These are phyloP conservation scores for Oppia nitens DNA, from an alignment of 1,140 invertebrate genomes.

Conservation along the genomic window DNA sequence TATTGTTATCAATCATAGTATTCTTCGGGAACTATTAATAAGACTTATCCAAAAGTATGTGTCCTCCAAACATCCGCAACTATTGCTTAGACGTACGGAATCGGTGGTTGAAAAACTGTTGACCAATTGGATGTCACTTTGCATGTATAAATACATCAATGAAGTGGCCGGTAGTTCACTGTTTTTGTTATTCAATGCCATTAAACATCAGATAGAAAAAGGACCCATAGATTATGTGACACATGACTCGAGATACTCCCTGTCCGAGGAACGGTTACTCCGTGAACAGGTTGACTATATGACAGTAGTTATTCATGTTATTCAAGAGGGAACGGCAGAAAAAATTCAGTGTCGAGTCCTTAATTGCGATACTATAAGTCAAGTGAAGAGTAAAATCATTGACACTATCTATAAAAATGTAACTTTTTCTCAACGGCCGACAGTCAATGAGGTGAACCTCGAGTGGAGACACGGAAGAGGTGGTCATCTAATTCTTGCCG, in stretches of 20 bases:
- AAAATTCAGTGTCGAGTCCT: conserved; percentile 47
- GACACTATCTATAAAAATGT: conserved; percentile 90
- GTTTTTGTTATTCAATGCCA: conserved; percentile 89
- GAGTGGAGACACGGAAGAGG: conserved; percentile 1
- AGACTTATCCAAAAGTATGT: not conserved
- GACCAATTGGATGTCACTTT: conserved; percentile 95
- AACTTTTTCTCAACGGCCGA: conserved; percentile 74
- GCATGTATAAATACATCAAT: conserved; percentile 88
- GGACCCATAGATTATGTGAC: conserved; percentile 69
- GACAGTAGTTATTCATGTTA: not conserved
- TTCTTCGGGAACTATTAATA: not conserved
- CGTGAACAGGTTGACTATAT: conserved; percentile 48
- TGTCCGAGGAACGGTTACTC: conserved; percentile 85
- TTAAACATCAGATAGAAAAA: conserved; percentile 93
- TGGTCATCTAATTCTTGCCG: conserved; percentile 53
- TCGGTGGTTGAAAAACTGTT: conserved; percentile 98
- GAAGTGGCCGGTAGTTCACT: conserved; percentile 85
- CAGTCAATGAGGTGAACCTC: conserved; percentile 68
- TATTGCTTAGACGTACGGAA: conserved; percentile 80
- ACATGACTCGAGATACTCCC: conserved; percentile 85
- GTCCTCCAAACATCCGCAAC: conserved; percentile 80
- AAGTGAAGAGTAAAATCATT: conserved; percentile 94
- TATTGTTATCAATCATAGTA: not conserved
- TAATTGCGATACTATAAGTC: conserved; percentile 95
- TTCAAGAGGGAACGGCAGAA: not conserved